phyloP scores from a whole-genome alignment of 2,888 invertebrate genomes.

The Agapetus fuscipes region DNA sequence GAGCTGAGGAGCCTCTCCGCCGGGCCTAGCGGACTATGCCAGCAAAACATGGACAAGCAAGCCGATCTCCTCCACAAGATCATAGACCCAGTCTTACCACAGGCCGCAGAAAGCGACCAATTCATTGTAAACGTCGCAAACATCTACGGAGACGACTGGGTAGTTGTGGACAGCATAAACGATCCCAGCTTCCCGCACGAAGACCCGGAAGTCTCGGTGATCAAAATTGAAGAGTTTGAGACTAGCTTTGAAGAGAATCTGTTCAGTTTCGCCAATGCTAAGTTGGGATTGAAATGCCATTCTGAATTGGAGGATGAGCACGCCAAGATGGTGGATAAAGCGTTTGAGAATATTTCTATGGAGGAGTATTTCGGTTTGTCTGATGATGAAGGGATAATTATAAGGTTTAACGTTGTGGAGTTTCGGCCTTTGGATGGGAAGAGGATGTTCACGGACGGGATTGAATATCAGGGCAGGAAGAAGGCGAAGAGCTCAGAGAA shows the following conservation, averaged over 20 bases:
- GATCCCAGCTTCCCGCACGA: constrained; percentile 2
- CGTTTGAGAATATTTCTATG: constrained; percentile 20
- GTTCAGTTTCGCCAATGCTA: constrained; percentile 2
- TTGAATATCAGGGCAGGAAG: constrained; percentile 15
- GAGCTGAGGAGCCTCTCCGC: constrained; percentile 5
- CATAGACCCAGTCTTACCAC: constrained; percentile 4
- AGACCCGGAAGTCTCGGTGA: neutral
- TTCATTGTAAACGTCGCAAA: constrained; percentile 6
- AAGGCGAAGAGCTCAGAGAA: neutral
- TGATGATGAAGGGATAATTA: constrained; percentile 27
- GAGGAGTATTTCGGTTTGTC: constrained; percentile 34
- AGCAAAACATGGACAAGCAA: constrained; percentile 6
- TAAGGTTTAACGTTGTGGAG: constrained; percentile 18
- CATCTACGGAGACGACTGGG: constrained; percentile 14
- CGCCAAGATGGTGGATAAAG: neutral
- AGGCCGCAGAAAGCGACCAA: neutral
- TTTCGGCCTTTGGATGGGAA: constrained; percentile 6
- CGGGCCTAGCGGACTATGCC: constrained; percentile 1
- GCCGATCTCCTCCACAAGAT: constrained; percentile 10
- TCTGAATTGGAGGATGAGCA: neutral
- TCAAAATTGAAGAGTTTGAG: neutral
- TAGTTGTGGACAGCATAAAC: constrained; percentile 10
- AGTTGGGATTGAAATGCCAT: constrained; percentile 3
- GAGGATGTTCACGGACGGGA: constrained; percentile 10
- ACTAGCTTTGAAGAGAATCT: constrained; percentile 1